These are phyloP conservation scores for Xenus cinereus DNA, from an alignment of 2,113 vertebrate genomes.

Conservation along the genomic window DNA sequence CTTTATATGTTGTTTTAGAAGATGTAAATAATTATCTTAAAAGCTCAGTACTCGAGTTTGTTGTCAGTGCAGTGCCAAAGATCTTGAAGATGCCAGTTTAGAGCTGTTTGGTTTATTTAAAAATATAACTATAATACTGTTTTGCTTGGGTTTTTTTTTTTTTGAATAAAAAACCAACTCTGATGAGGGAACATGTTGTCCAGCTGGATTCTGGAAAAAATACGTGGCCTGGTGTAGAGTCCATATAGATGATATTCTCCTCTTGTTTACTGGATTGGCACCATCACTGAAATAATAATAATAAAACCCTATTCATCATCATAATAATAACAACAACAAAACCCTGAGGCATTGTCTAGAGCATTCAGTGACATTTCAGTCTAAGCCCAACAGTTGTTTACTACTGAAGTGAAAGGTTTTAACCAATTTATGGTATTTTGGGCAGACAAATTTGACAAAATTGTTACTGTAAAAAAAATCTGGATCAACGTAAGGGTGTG, in stretches of 20 bases:
- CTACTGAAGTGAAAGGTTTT: not conserved
- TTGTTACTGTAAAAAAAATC: not conserved
- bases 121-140: not conserved
- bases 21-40: not conserved
- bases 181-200: not conserved
- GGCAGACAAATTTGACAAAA: not conserved
- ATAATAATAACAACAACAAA: not conserved
- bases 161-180: not conserved
- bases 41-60: not conserved
- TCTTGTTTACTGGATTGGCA: not conserved
- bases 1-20: rapidly evolving
- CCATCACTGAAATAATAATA: not conserved
- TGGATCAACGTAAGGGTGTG: rapidly evolving
- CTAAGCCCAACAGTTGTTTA: not conserved
- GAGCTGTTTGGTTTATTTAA: not conserved
- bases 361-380: not conserved
- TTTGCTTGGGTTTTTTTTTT: not conserved
- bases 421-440: not conserved
- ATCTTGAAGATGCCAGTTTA: not conserved
- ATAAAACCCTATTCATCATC: not conserved
- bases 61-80: not conserved
- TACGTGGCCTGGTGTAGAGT: rapidly evolving
- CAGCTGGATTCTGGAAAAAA: not conserved
- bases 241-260: not conserved
- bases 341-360: not conserved